A percentile compares a stretch with the other conserved stretches of the same genome.
Conservation (phyloP, 2,888 invertebrate genomes). For the Trichogramma dendrolimi region DNA sequence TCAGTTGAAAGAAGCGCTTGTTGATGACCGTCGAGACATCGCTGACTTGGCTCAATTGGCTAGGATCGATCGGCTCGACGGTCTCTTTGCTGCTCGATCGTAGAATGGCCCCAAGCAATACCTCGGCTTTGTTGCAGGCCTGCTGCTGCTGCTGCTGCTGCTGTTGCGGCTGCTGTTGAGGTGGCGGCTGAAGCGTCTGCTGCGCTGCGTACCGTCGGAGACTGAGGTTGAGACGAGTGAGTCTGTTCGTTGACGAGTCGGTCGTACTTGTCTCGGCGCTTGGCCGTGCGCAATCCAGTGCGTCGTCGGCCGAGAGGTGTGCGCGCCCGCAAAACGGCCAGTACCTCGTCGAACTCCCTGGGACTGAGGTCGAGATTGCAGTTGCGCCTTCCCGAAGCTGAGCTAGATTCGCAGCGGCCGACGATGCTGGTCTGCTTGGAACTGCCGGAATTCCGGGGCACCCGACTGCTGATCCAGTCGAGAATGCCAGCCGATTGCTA, state of each 20-base stretch:
- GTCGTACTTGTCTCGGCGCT: constrained; percentile 31
- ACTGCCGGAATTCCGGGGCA: constrained; percentile 25
- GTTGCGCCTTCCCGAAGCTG: constrained; percentile 31
- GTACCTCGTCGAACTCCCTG: constrained; percentile 51
- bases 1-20: constrained; percentile 42
- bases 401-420: background rate
- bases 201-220: background rate
- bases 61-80: constrained; percentile 36
- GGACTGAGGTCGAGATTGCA: constrained; percentile 51
- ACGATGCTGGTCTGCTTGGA: constrained; percentile 8
- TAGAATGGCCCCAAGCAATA: constrained; percentile 58
- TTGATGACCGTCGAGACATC: constrained; percentile 41
- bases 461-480: constrained; percentile 21
- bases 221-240: constrained; percentile 1
- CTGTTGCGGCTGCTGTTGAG: background rate
- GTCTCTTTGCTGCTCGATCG: constrained; percentile 42
- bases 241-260: constrained; percentile 22
- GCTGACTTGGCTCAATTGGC: background rate
- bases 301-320: constrained; percentile 41
- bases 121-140: constrained; percentile 53
- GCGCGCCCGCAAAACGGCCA: constrained; percentile 48
- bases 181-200: background rate
- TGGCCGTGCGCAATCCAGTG: constrained; percentile 23
- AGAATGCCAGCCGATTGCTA: constrained; percentile 6
- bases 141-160: background rate